Percentiles rank a stretch among this genome's conserved stretches.
phyloP scores from a whole-genome alignment of 2,797 vertebrate species.

The Loris lydekkerianus region DNA sequence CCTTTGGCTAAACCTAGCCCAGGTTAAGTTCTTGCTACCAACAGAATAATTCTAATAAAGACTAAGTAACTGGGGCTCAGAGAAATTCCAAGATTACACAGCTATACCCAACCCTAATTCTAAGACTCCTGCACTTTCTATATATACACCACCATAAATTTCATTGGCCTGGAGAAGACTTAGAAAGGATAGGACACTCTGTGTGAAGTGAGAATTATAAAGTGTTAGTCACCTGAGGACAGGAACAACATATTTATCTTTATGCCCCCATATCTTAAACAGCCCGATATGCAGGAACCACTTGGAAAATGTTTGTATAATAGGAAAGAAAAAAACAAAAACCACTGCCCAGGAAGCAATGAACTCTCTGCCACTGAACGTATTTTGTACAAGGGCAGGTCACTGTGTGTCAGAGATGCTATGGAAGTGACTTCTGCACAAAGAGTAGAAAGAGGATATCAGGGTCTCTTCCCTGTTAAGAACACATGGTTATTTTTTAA shows the following conservation, averaged over 20 bases:
- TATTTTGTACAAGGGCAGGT: neutral
- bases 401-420: neutral
- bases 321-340: neutral
- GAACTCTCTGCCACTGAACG: neutral
- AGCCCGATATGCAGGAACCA: neutral
- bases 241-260: neutral
- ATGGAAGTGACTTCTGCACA: neutral
- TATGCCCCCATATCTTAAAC: neutral
- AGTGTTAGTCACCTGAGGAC: neutral
- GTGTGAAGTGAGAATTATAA: neutral
- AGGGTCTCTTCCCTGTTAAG: neutral
- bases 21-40: neutral
- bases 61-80: neutral
- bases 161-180: neutral
- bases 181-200: neutral
- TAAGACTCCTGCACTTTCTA: neutral
- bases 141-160: neutral
- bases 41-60: neutral
- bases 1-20: neutral
- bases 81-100: neutral
- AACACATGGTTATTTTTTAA: too few relatives aligned
- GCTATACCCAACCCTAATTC: neutral
- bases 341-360: neutral
- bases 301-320: neutral
- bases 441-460: neutral